Base-by-base conservation (phyloP, 2,888 invertebrate genomes). In the Phymatocera aterrima region DNA sequence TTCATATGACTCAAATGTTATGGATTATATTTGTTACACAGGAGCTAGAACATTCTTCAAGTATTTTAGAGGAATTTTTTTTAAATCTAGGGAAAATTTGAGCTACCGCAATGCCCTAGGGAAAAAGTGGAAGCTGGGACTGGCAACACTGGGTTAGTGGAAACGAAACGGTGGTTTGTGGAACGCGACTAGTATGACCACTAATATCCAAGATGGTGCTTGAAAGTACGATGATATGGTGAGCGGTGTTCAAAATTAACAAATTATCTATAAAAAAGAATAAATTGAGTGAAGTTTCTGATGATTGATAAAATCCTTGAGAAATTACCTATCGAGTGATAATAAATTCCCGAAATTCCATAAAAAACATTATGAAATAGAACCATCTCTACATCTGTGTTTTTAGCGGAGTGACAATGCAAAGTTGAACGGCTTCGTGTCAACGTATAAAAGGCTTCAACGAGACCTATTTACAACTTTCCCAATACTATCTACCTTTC, bases 151-250 rank as follows among this genome's bases (percentile, higher is more conserved):
- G n/a, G n/a, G n/a, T n/a, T n/a, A n/a, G n/a, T n/a, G n/a, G n/a
- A n/a, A n/a, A n/a, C n/a, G n/a, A 54, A 65, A 51, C 51, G 77
- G 21, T 31, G 77, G 51, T 78, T 15, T 10, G 15, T 3, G 43
- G 77, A 77, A 77, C 51, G 70, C 37, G 77, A 74, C 54, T 78
- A 83, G 83, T 83, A 43, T n/a, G n/a, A n/a, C n/a, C n/a, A n/a
- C n/a, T n/a, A n/a, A n/a, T 79, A 81, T 83, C 79, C 90, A 97
- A 95, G 93, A 98, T 98, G 98, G 98, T 98, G 90, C 93, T 98
- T 85, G 98, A 98, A 94, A 98, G 98, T 95, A 98, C 98, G 90
- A 97, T 98, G 96, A 97, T 98, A 91, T 98, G 98, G 96, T 96
- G 92, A 94, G 93, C 40, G 79, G 64, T 68, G 60, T n/a, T n/a